These are phyloP conservation scores for Solenopsis invicta DNA, from an alignment of 1,140 invertebrate genomes.

Conservation along the genomic window DNA sequence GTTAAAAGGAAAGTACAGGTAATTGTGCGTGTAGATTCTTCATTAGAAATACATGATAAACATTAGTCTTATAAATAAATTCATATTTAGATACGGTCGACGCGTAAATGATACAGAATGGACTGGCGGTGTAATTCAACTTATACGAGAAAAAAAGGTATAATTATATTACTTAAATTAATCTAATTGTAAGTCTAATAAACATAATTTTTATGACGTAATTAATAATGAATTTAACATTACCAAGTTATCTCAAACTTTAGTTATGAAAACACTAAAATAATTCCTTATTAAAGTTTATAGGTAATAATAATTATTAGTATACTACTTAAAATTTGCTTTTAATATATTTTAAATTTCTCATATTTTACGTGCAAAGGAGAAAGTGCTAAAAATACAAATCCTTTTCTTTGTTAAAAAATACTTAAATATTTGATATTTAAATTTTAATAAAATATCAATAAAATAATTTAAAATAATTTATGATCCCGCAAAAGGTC, in stretches of 20 bases:
- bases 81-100: conserved; percentile 75
- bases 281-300: not conserved
- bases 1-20: conserved; percentile 70
- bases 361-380: not conserved
- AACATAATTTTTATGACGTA: not conserved
- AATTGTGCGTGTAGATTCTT: conserved; percentile 14
- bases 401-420: not conserved
- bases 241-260: not conserved
- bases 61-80: not conserved
- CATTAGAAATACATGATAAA: not conserved
- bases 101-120: conserved; percentile 73
- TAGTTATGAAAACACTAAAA: not conserved
- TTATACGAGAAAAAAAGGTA: conserved; percentile 56
- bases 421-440: not conserved
- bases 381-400: not conserved
- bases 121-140: conserved; percentile 78
- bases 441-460: not conserved
- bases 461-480: not conserved
- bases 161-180: not conserved
- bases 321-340: not conserved
- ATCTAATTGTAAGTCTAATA: not conserved
- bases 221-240: not conserved
- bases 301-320: not conserved
- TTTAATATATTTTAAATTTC: not conserved
- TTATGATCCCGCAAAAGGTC: conserved; percentile 61